phyloP scores from a whole-genome alignment of 2,113 vertebrate species.

The Charadrius vociferus region DNA sequence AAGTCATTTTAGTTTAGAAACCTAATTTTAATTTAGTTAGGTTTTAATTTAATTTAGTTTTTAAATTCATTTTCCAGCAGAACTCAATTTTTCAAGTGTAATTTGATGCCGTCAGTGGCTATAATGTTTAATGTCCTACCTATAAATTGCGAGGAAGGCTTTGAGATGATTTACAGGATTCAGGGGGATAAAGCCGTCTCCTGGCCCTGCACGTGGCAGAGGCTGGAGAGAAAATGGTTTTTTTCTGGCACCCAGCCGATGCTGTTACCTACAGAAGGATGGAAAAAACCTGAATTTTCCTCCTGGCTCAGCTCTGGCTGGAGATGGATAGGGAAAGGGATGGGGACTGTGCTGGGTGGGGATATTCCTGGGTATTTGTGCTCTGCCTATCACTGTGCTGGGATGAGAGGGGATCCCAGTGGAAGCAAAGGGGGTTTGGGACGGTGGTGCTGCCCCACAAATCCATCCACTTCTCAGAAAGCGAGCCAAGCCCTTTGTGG shows the following conservation, averaged over 20 bases:
- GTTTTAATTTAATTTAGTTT: constrained; percentile 68
- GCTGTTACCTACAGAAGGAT: neutral
- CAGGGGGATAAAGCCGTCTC: neutral
- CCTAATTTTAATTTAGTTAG: constrained; percentile 69
- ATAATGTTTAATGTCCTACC: constrained; percentile 71
- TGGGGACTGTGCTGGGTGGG: neutral
- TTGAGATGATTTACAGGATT: constrained; percentile 64
- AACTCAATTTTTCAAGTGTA: constrained; percentile 71
- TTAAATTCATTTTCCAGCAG: constrained; percentile 64
- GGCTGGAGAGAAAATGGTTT: neutral
- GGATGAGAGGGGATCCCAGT: fast-evolving
- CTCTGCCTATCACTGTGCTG: neutral
- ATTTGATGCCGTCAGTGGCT: constrained; percentile 69
- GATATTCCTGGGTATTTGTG: neutral
- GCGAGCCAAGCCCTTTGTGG: neutral
- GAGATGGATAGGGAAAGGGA: neutral
- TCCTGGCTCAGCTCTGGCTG: neutral
- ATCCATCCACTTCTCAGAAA: neutral
- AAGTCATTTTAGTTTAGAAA: constrained; percentile 64
- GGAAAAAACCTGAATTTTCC: neutral
- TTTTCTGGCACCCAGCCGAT: neutral
- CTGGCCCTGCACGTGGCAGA: neutral
- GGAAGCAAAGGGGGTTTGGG: neutral
- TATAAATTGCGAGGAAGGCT: constrained; percentile 57
- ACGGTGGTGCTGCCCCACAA: neutral